Evolutionary conservation across 2,797 vertebrate genomes (phyloP).

Genomic region (Sebastes nivosus): DNA sequence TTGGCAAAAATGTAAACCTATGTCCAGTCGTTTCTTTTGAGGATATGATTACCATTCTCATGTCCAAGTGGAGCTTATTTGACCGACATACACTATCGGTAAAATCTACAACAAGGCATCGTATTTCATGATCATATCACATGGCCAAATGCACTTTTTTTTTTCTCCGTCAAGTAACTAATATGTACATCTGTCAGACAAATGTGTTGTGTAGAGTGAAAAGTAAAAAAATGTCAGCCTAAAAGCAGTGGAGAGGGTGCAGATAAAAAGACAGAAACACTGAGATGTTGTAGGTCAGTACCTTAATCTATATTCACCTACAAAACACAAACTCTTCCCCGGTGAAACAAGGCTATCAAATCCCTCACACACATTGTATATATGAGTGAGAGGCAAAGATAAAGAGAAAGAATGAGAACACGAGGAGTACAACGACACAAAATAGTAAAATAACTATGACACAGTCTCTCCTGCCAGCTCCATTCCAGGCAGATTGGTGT

Average conservation of each 20-base stretch:
- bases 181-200: background rate
- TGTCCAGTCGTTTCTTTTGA: background rate
- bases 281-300: background rate
- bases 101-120: background rate
- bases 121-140: background rate
- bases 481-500: constrained; percentile 52
- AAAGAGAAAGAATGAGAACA: background rate
- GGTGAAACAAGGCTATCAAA: background rate
- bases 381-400: background rate
- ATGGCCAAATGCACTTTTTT: background rate
- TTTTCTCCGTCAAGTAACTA: background rate
- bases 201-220: background rate
- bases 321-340: background rate
- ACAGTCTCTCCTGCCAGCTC: constrained; percentile 29
- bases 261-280: background rate
- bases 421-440: background rate
- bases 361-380: background rate
- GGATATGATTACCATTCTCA: background rate
- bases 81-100: background rate
- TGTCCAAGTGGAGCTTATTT: background rate
- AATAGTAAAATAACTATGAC: constrained; percentile 17
- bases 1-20: too few species aligned
- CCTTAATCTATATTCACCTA: background rate
- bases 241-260: background rate
- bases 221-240: background rate